Evolutionary conservation across 2,888 invertebrate species (phyloP).

Genomic region (Amiota minor): DNA sequence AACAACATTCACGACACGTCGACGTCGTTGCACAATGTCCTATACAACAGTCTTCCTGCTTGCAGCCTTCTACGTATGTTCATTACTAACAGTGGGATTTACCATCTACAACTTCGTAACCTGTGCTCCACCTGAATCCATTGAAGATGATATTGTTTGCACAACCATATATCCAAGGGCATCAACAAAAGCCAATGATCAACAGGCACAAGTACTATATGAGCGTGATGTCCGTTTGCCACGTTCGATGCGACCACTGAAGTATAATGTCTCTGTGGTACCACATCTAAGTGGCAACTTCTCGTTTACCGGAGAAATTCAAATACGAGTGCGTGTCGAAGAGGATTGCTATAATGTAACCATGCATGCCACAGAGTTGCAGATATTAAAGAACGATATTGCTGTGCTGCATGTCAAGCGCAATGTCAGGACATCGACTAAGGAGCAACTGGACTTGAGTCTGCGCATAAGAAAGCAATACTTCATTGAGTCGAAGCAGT

Average conservation of each 20-base stretch:
- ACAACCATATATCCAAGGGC: constrained; percentile 59
- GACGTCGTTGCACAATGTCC: constrained; percentile 78
- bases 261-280: constrained; percentile 81
- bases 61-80: constrained; percentile 78
- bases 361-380: constrained; percentile 83
- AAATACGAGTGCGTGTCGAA: constrained; percentile 78
- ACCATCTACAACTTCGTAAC: constrained; percentile 85
- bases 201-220: constrained; percentile 52
- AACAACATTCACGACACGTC: constrained; percentile 57
- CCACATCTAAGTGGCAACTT: constrained; percentile 87
- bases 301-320: constrained; percentile 83
- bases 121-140: constrained; percentile 75
- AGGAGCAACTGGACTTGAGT: neutral
- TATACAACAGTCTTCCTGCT: constrained; percentile 79
- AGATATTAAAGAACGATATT: constrained; percentile 77
- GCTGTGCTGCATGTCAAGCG: constrained; percentile 68
- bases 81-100: constrained; percentile 81
- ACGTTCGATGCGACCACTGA: constrained; percentile 79
- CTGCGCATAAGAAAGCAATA: constrained; percentile 29
- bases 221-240: constrained; percentile 82
- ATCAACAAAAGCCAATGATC: constrained; percentile 42
- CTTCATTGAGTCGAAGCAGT: constrained; percentile 76
- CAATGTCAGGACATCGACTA: neutral
- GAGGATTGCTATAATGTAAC: constrained; percentile 78
- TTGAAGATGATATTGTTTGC: constrained; percentile 62